Base-by-base conservation (phyloP, 2,888 invertebrate species). In the Phlogophora meticulosa region DNA sequence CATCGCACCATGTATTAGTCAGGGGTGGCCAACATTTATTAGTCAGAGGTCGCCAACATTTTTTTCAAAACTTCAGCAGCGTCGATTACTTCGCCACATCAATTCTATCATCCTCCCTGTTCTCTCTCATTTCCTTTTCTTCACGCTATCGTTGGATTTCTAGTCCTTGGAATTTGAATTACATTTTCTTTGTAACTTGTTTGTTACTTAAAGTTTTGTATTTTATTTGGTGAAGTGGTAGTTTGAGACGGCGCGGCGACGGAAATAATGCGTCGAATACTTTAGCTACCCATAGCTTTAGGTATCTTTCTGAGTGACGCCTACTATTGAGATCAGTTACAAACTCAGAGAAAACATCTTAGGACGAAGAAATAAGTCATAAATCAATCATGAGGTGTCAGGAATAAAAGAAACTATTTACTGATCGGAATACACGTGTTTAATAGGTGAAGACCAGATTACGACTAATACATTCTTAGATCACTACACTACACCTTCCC, bases 41-140 rank as follows among this genome's bases (percentile, higher is more conserved):
- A 87, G 79, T 87, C 84, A 85, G 80, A 83, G 85, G 82, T 88
- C 69, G 64, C 56, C 75, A 61, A 81, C 76, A 80, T 82, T 78
- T 63, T 59, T 38, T 52, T 43, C 64, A 48, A 56, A 86, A 88
- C 82, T 87, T 86, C 81, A 85, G 85, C 78, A 76, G 73, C 80
- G 82, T 80, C 86, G 87, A 88, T 91, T 88, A 88, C 87, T 86
- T 76, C 81, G 84, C 82, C 76, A 85, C 87, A 85, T 88, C 82
- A 86, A 88, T 86, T 87, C 85, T 84, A 82, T 78, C 78, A 83
- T 78, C 78, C 80, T 82, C 81, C 68, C 61, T 76, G 66, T 81
- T 83, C 78, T 55, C 84, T 75, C 82, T 81, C 79, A 78, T 83
- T 84, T 83, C 28, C 28, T 28, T 28, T 28, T 85, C 82, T 84